Conservation (phyloP, 35 echinoderm and acorn worm genomes). For the Ophiothrix spiculata region DNA sequence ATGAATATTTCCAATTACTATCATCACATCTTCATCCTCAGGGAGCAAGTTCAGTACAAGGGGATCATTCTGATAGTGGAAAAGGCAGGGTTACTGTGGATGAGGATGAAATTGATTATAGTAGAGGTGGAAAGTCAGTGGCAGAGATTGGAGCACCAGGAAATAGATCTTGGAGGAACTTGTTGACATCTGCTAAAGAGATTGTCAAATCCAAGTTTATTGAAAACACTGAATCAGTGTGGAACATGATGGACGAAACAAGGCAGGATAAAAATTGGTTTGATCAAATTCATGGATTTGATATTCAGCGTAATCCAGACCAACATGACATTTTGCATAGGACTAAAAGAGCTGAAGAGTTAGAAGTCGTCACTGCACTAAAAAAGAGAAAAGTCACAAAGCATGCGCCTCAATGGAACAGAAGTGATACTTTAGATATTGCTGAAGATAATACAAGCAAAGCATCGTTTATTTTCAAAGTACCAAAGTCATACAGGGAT, state of each 20-base stretch:
- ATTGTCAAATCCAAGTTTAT: not conserved
- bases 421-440: not conserved
- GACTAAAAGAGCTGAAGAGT: not conserved
- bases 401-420: not conserved
- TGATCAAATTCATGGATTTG: not conserved
- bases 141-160: conserved; percentile 13
- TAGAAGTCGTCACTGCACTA: not conserved
- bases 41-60: not conserved
- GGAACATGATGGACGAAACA: not conserved
- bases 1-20: conserved; percentile 63
- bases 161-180: conserved; percentile 40
- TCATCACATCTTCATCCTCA: conserved; percentile 42
- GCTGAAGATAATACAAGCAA: not conserved
- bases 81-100: conserved; percentile 14
- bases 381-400: not conserved
- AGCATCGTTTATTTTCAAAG: conserved; percentile 29
- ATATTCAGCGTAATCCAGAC: not conserved
- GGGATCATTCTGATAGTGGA: not conserved
- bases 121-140: conserved; percentile 1
- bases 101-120: conserved; percentile 34
- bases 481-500: conserved; percentile 42
- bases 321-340: not conserved
- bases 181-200: conserved; percentile 3
- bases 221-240: not conserved
- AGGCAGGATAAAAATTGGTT: conserved; percentile 5